Evolutionary conservation across 2,113 vertebrate species (phyloP).

Genomic region (Mesocricetus auratus): DNA sequence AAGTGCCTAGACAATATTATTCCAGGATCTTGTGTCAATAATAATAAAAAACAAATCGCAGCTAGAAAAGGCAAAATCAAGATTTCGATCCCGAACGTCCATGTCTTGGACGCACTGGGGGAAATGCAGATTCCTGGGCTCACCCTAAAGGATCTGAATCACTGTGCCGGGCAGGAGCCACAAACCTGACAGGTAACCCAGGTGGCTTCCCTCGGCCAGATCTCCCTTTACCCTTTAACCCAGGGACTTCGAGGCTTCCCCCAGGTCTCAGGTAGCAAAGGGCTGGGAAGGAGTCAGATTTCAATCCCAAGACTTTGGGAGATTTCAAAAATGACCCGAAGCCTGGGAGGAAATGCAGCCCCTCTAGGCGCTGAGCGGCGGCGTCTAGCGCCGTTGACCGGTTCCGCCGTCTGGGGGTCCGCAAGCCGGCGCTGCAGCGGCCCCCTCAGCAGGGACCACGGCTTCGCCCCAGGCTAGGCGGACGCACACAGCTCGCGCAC

Average conservation of each 20-base stretch:
- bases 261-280: background rate
- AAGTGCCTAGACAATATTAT: background rate
- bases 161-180: background rate
- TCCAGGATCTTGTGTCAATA: background rate
- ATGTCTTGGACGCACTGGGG: background rate
- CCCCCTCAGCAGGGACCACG: slow-evolving; percentile 33
- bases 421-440: background rate
- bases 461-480: background rate
- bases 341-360: background rate
- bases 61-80: slow-evolving; percentile 10
- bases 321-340: slow-evolving; percentile 28
- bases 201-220: background rate
- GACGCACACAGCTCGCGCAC: background rate
- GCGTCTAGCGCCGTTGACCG: background rate
- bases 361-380: background rate
- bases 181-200: background rate
- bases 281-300: background rate
- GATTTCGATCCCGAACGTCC: background rate
- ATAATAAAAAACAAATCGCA: slow-evolving; percentile 33
- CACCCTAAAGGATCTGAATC: background rate
- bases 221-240: background rate
- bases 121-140: background rate
- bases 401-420: background rate
- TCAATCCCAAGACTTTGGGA: background rate
- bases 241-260: background rate